Evolutionary conservation across 1,140 invertebrate species (phyloP), one percentile per base, ranked within the genome.

Genomic region (Tyrophagus putrescentiae): DNA sequence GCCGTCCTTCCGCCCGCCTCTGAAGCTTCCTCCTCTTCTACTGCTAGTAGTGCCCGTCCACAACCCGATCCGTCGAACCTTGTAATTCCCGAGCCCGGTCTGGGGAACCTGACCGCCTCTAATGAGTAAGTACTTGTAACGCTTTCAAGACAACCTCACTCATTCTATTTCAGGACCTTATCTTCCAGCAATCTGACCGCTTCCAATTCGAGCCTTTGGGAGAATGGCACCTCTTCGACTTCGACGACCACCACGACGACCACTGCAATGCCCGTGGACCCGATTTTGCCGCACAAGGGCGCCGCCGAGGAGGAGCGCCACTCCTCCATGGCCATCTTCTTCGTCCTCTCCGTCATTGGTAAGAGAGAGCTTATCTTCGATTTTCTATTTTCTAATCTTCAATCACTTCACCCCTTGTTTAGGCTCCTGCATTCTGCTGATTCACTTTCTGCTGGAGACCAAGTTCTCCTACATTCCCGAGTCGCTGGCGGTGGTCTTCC

Each of bases 391-490:
- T n/a, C 58, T 23, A 23, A 44, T 33, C 32, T 16, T 64, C 52
- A 3, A 45, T 28, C 18, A 32, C 62, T 32, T 64, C 63, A 53
- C 58, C 64, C 21, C 53, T 60, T 60, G 68, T 67, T 4, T 60
- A 75, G 89, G 87, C 57, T 70, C 93, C 21, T 92, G 92, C 54
- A 96, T 97, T 63, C 72, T 98, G 32, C 71, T 97, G 16, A 94
- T 96, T 64, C 94, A 98, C 71, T 75, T 89, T 1, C 84, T 98
- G 81, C 76, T 98, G 2, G 84, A 93, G 71, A 94, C 87, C 1
- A 87, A 92, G 69, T 93, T 98, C 67, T 87, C 93, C 66, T 98
- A 95, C 72, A 76, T 98, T 18, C 94, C 94, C 0, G 94, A 98
- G 72, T 93, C 88, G 72, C 84, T 98, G 56, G 91, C 94, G n/a